phyloP scores from a whole-genome alignment of 2,113 vertebrate species.

The Suncus etruscus region DNA sequence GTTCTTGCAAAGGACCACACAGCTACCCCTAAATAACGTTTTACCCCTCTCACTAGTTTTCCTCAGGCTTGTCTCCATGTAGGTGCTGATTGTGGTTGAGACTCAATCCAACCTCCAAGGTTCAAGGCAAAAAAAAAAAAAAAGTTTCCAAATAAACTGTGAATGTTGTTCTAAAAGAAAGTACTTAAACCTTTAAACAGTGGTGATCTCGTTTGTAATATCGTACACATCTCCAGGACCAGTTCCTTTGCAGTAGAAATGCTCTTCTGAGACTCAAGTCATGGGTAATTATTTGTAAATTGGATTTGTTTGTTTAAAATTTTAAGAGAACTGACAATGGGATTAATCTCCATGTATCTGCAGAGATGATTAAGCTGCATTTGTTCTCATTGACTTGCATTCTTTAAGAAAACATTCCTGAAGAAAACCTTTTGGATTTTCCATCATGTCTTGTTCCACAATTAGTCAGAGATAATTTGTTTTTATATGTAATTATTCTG shows the following conservation, averaged over 20 bases:
- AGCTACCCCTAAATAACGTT: neutral
- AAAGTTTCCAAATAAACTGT: slow-evolving; percentile 3
- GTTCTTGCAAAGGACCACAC: slow-evolving; percentile 4
- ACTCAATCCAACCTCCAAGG: slow-evolving; percentile 33
- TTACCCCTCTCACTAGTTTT: slow-evolving; percentile 1
- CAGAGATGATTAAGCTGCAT: slow-evolving; percentile 22
- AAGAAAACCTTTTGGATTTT: slow-evolving; percentile 44
- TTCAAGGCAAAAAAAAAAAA: neutral
- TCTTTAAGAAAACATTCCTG: slow-evolving; percentile 39
- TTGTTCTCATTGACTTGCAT: neutral
- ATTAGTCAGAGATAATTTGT: slow-evolving; percentile 9
- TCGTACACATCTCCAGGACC: neutral
- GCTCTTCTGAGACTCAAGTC: slow-evolving; percentile 21
- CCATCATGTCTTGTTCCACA: neutral
- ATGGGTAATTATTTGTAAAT: slow-evolving; percentile 52
- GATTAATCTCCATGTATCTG: neutral
- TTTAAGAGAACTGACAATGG: slow-evolving; percentile 36
- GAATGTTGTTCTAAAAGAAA: slow-evolving; percentile 25
- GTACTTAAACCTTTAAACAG: neutral
- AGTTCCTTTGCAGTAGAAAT: neutral
- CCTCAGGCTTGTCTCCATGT: slow-evolving; percentile 33
- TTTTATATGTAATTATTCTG: slow-evolving; percentile 34
- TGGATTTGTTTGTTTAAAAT: slow-evolving; percentile 25
- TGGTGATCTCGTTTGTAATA: neutral
- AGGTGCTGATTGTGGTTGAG: slow-evolving; percentile 40